Base-by-base conservation (phyloP, 2,797 vertebrate species). In the Falco rusticolus region DNA sequence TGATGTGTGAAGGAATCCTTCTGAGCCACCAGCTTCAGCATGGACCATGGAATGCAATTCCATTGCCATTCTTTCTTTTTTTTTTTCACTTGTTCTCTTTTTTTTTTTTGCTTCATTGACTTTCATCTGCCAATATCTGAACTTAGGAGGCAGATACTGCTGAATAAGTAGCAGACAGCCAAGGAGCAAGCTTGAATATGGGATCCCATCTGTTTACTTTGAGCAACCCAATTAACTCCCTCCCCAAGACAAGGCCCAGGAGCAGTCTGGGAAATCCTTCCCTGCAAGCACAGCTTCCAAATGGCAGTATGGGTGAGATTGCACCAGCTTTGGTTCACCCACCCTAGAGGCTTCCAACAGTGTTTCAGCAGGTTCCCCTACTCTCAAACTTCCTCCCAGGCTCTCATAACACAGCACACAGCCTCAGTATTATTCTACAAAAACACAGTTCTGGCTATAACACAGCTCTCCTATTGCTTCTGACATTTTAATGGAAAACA, bases 61-160 rank as follows among this genome's bases (percentile, higher is more conserved):
- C 29, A 77, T 47, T 57, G 18, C 9, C 63, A 31, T 29, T 78
- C 65, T 81, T 92, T 68, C 26, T 68, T 57, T 50, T 57, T 84
- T 9, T 60, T 70, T 70, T 47, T 59, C 17, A 48, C 10, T 84
- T 43, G 3, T 39, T 81, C 66, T 91, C 10, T 34, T 34, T 34
- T 77, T 78, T 78, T 76, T 56, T 21, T 31, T 85, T 39, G 39
- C 56, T 89, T 72, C 34, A 72, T 37, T 74, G 54, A 84, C 66
- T 74, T 88, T 90, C 77, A 69, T 59, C 84, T 94, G 80, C 54
- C 85, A 86, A 16, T 84, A 91, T 88, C 76, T 88, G 72, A 90
- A 82, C 26, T 69, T 39, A 79, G 39, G 5, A 80, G 47, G 43
- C 66, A 87, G 41, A 90, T 60, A 79, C 26, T 72, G n/a, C 39